Evolutionary conservation across 2,113 vertebrate genomes (phyloP), one percentile per base, ranked within the genome.

Genomic region (Tympanuchus pallidicinctus): DNA sequence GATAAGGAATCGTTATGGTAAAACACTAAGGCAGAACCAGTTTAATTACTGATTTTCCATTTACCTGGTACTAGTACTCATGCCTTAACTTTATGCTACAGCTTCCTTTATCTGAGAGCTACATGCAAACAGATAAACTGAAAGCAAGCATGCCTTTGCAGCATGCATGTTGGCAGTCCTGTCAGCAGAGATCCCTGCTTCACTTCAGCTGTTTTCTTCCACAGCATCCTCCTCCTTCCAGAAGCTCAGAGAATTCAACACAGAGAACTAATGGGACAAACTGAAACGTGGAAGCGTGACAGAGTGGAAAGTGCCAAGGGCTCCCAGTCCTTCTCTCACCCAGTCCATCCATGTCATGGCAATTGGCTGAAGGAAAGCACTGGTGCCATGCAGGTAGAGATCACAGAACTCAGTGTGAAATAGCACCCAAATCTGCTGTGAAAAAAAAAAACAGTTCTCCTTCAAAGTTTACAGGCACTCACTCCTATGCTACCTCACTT

Each of bases 1-100:
- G 54, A 65, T 85, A 92, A 82, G 59, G 86, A 45, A 45, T 75
- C 73, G 43, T 74, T 90, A 19, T 11, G 69, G 54, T 64, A 61
- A 59, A 54, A 52, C 43, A 63, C n/a, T 0, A 6, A 89, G 79
- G 15, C 82, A 69, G 47, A 89, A 75, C 36, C 38, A 74, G 15
- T 84, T 92, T 82, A 38, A 84, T 75, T 52, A 65, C 48, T 71
- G 47, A 74, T 48, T 90, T 77, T 61, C 72, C 47, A 56, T 88
- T 52, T 61, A 77, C 4, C 0, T 22, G 63, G 8, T 70, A 73
- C 32, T 42, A 69, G 48, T 27, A 69, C 1, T 11, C 43, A 67
- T 90, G 60, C 72, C 42, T 75, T 70, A 32, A 32, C 43, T 56
- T 60, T 30, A 72, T 63, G 45, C 59, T 59, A 20, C 52, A 73